Evolutionary conservation across 2,888 invertebrate genomes (phyloP).

Genomic region (Microplitis deprimator): DNA sequence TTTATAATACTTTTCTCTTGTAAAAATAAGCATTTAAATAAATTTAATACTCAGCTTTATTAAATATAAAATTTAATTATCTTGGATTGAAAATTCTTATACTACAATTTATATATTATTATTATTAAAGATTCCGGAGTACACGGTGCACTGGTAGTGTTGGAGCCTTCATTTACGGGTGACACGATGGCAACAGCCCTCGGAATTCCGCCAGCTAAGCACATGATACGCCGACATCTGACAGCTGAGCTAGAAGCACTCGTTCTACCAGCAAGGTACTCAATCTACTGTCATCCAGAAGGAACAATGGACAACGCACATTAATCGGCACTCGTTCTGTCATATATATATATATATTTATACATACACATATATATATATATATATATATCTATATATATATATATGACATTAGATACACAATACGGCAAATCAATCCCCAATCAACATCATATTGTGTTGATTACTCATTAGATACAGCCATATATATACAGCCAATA

Average conservation of each 20-base stretch:
- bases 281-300: slow-evolving; percentile 70
- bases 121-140: slow-evolving; percentile 86
- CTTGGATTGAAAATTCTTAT: background rate
- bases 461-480: slow-evolving; percentile 8
- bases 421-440: slow-evolving; percentile 16
- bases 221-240: slow-evolving; percentile 92
- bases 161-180: slow-evolving; percentile 94
- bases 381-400: background rate
- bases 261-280: slow-evolving; percentile 91
- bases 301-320: slow-evolving; percentile 68
- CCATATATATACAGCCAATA: background rate
- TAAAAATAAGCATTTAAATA: too few species aligned
- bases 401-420: background rate
- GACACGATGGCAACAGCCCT: slow-evolving; percentile 95
- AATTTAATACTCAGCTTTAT: too few species aligned
- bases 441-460: slow-evolving; percentile 1
- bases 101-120: background rate
- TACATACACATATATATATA: background rate
- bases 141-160: slow-evolving; percentile 92
- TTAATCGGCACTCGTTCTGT: slow-evolving; percentile 48
- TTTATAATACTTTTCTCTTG: background rate
- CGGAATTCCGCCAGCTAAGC: slow-evolving; percentile 93
- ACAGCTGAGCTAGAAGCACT: slow-evolving; percentile 92
- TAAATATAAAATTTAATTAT: too few species aligned
- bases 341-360: background rate